phyloP scores from a whole-genome alignment of 1,140 invertebrate genomes.

The Temnothorax curvispinosus region DNA sequence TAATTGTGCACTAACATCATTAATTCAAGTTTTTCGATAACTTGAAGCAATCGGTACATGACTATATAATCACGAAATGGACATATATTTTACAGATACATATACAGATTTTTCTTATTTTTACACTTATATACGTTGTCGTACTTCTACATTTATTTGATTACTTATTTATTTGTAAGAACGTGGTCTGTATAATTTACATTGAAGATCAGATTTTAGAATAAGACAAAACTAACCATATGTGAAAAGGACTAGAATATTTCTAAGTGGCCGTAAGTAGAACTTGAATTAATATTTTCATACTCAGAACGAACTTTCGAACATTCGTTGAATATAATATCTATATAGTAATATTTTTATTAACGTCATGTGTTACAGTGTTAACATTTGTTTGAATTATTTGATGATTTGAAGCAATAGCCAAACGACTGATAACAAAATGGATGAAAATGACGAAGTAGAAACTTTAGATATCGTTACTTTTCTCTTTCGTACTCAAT shows the following conservation, averaged over 20 bases:
- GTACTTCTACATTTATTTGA: no score
- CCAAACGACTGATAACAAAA: neutral
- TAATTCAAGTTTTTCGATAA: neutral
- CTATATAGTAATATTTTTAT: neutral
- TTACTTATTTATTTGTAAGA: no score
- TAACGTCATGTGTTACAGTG: neutral
- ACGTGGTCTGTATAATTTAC: no score
- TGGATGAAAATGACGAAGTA: neutral
- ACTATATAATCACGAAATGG: no score
- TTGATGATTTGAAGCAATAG: neutral
- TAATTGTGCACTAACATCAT: neutral
- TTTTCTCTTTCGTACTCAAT: neutral
- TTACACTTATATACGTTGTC: no score
- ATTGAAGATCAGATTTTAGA: no score
- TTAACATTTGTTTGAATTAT: neutral
- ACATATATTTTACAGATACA: no score
- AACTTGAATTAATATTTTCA: neutral
- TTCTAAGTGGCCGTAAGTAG: neutral
- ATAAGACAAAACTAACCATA: no score
- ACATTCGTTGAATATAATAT: neutral
- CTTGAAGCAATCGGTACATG: neutral
- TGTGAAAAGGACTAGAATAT: neutral
- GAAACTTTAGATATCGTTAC: neutral
- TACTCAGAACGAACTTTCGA: neutral
- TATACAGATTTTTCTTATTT: no score